Percentiles rank a stretch among this genome's conserved stretches.
These are phyloP conservation scores for Papilio protenor DNA, from an alignment of 2,888 invertebrate genomes.

Conservation along the genomic window DNA sequence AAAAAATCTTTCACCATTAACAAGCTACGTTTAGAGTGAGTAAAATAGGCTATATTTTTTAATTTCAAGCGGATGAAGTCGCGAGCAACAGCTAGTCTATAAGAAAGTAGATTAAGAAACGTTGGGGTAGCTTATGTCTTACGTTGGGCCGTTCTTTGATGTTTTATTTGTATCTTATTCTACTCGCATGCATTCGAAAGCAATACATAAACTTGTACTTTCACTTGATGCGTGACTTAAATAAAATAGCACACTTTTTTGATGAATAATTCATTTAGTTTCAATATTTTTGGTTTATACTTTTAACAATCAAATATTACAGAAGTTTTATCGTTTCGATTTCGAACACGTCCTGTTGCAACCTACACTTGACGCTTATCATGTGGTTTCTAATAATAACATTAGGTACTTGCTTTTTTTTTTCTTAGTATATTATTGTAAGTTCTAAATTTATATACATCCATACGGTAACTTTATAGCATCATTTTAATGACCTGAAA, in stretches of 20 bases:
- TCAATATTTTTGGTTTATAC: background rate
- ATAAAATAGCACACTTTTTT: background rate
- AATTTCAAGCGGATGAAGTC: too few relatives aligned
- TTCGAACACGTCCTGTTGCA: background rate
- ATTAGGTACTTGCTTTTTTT: background rate
- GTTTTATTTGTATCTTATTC: background rate
- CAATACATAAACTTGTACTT: background rate
- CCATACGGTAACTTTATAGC: background rate
- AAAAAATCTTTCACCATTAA: too few relatives aligned
- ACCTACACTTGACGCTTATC: background rate
- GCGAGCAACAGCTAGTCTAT: too few relatives aligned
- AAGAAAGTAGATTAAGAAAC: background rate
- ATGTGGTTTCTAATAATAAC: conserved; percentile 4
- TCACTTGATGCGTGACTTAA: background rate
- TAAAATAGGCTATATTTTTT: too few relatives aligned
- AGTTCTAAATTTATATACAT: background rate
- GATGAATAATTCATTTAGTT: background rate
- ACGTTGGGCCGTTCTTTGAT: background rate
- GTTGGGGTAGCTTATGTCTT: background rate
- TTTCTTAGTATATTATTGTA: background rate
- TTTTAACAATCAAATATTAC: background rate
- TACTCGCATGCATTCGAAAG: background rate
- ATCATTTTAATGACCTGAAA: background rate
- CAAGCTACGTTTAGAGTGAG: too few relatives aligned
- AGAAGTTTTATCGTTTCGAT: background rate